Conservation (phyloP, 2,888 invertebrate species). For the Ceriagrion tenellum region DNA sequence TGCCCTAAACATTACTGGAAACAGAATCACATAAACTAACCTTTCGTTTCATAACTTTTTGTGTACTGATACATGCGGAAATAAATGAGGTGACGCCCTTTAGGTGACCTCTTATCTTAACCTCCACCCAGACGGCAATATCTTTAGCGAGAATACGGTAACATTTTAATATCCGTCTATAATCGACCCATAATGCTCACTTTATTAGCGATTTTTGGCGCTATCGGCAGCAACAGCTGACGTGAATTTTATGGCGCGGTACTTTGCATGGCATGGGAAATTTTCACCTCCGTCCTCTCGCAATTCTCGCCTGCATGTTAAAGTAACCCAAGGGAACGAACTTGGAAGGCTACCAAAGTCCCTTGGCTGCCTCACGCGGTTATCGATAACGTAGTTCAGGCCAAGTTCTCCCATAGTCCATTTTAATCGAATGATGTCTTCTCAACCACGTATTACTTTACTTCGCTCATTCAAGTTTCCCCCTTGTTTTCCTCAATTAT, state of each 20-base stretch:
- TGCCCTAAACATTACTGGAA: too few species aligned
- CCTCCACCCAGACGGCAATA: not conserved
- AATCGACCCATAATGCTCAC: not conserved
- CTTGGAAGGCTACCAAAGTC: conserved; percentile 11
- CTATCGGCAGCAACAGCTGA: not conserved
- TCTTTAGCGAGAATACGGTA: not conserved
- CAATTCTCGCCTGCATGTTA: conserved; percentile 21
- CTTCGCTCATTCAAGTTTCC: not conserved
- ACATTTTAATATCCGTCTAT: not conserved
- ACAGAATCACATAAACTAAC: too few species aligned
- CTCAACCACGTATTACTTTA: not conserved
- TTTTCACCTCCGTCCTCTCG: not conserved
- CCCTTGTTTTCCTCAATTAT: not conserved
- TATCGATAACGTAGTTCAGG: not conserved
- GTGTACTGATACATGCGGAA: too few species aligned
- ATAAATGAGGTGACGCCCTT: not conserved
- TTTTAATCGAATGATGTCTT: not conserved
- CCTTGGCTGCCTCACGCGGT: not conserved
- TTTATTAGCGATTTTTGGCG: not conserved
- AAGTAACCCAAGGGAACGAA: not conserved
- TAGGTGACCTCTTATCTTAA: not conserved
- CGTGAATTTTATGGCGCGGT: not conserved
- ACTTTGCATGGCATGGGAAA: not conserved
- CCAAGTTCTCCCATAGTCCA: not conserved
- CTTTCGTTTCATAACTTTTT: too few species aligned